These are phyloP conservation scores for Poecilia wingei DNA, from an alignment of 2,797 vertebrate genomes.

Conservation along the genomic window DNA sequence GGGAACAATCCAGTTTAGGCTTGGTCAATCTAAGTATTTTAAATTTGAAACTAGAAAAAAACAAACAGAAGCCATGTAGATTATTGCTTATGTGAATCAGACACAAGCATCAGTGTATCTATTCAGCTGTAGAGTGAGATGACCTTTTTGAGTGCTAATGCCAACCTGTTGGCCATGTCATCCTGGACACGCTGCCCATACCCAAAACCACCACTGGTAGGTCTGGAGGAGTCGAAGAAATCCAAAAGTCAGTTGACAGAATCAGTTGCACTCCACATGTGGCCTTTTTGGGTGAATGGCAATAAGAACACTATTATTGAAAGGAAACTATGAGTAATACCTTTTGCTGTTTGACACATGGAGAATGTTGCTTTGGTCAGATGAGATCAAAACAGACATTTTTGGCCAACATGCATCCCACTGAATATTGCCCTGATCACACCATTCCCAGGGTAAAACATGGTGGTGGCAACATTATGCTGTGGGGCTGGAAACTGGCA, in stretches of 20 bases:
- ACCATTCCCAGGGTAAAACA: neutral
- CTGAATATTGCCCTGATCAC: neutral
- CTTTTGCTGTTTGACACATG: neutral
- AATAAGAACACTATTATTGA: no score
- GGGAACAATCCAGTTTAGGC: neutral
- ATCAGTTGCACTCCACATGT: neutral
- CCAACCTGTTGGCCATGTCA: neutral
- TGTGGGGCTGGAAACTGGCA: neutral
- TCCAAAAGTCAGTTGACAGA: neutral
- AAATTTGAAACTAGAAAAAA: neutral
- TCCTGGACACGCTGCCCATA: neutral
- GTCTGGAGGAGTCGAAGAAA: neutral
- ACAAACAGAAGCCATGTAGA: neutral
- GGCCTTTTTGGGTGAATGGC: no score
- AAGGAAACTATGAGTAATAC: neutral
- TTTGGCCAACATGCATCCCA: neutral
- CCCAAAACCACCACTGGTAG: neutral
- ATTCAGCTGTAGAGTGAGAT: neutral
- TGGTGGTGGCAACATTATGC: neutral
- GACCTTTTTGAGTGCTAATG: neutral
- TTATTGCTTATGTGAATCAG: neutral
- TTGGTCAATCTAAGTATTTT: neutral
- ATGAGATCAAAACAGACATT: neutral
- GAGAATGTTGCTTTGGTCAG: neutral
- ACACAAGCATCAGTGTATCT: neutral